These are phyloP conservation scores for Stictocephala bisonia DNA, from an alignment of 2,888 invertebrate species.

Conservation along the genomic window DNA sequence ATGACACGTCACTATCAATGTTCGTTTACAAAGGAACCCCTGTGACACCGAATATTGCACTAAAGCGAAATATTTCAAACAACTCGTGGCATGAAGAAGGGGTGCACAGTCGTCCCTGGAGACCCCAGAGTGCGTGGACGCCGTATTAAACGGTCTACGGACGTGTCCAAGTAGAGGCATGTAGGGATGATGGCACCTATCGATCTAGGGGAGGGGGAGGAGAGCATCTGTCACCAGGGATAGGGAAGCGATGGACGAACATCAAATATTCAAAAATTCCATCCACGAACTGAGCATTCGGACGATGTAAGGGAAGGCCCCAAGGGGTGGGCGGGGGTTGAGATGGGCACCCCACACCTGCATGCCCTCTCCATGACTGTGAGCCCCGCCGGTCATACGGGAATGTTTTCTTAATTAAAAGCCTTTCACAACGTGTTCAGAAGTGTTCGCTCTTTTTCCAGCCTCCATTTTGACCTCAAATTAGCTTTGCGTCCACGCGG, in stretches of 20 bases:
- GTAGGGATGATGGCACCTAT: constrained; percentile 3
- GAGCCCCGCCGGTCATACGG: not conserved
- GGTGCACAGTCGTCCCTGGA: too few relatives aligned
- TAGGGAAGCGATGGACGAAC: constrained; percentile 35
- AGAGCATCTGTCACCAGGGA: not conserved
- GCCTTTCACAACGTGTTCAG: not conserved
- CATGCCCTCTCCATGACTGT: not conserved
- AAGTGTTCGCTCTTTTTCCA: too few relatives aligned
- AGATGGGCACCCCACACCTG: not conserved
- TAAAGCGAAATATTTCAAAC: too few relatives aligned
- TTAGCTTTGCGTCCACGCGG: too few relatives aligned
- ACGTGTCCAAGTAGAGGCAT: constrained; percentile 38
- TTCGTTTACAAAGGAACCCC: too few relatives aligned
- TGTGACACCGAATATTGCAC: too few relatives aligned
- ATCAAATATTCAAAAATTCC: constrained; percentile 48
- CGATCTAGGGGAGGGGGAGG: constrained; percentile 1
- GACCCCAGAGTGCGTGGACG: too few relatives aligned
- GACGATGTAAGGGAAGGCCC: constrained; percentile 26
- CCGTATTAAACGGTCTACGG: constrained; percentile 11
- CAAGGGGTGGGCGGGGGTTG: not conserved
- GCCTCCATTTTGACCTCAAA: constrained; percentile 1
- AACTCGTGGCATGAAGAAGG: too few relatives aligned
- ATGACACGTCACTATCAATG: too few relatives aligned
- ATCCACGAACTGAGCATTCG: constrained; percentile 47
- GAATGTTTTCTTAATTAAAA: constrained; percentile 33